Evolutionary conservation across 2,113 vertebrate species (phyloP).

Genomic region (Thoracochromis brauschi): DNA sequence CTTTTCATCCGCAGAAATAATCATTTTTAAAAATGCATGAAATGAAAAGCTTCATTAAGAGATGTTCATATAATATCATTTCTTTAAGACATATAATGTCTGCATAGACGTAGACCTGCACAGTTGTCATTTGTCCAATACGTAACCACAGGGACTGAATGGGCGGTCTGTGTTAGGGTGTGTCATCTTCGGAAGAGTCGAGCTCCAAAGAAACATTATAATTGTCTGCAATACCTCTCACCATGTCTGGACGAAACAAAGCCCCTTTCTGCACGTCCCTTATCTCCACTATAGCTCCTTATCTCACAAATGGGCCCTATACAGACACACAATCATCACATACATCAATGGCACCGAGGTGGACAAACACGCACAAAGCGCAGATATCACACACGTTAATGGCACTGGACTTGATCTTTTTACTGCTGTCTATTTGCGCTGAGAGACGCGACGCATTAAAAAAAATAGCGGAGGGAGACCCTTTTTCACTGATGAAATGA

Average conservation of each 20-base stretch:
- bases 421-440: conserved; percentile 42
- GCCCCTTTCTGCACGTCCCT: conserved; percentile 19
- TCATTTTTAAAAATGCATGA: background rate
- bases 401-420: conserved; percentile 56
- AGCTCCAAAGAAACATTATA: conserved; percentile 27
- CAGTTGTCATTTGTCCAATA: background rate
- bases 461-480: background rate
- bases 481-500: conserved; percentile 48
- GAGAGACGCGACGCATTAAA: conserved; percentile 49
- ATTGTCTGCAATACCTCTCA: conserved; percentile 22
- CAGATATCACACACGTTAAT: conserved; percentile 32
- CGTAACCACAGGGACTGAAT: background rate
- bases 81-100: background rate
- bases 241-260: conserved; percentile 44
- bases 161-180: background rate
- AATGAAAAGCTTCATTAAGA: background rate
- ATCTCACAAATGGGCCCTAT: conserved; percentile 51
- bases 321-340: conserved; percentile 44
- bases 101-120: background rate
- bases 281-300: conserved; percentile 45
- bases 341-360: conserved; percentile 34
- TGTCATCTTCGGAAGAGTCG: background rate
- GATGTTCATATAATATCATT: background rate
- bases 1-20: background rate
- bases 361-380: conserved; percentile 37